Percentiles rank a stretch among this genome's conserved stretches.
Evolutionary conservation across 2,113 vertebrate species (phyloP).

Genomic region (Thamnaconus septentrionalis): DNA sequence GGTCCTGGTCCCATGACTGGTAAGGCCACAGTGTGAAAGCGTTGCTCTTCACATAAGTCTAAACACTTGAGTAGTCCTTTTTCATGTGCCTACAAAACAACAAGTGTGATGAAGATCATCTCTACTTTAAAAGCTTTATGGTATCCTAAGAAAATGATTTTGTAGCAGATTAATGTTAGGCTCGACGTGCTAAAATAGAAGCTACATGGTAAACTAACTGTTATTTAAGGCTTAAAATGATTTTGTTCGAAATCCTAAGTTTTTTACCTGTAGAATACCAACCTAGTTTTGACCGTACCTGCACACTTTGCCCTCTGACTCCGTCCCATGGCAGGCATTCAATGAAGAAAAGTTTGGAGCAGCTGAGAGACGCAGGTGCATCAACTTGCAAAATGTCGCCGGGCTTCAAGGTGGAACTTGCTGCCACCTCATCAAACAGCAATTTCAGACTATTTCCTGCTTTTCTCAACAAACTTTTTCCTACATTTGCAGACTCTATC

Average conservation of each 20-base stretch:
- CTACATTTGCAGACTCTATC: constrained; percentile 49
- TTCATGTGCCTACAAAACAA: constrained; percentile 45
- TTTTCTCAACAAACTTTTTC: constrained; percentile 43
- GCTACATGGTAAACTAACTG: no score
- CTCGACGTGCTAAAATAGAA: no score
- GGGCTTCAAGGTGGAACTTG: background rate
- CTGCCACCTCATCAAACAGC: constrained; percentile 25
- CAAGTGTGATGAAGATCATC: background rate
- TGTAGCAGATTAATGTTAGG: no score
- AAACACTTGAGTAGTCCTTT: constrained; percentile 51
- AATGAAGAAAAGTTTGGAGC: constrained; percentile 64
- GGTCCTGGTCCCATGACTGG: constrained; percentile 65
- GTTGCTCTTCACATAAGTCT: constrained; percentile 49
- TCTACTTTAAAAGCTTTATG: background rate
- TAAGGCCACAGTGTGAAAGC: constrained; percentile 50
- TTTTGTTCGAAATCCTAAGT: no score
- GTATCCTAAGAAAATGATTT: no score
- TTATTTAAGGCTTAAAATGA: no score
- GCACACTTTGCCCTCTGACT: constrained; percentile 24
- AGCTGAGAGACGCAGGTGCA: constrained; percentile 37
- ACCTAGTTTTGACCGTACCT: constrained; percentile 30
- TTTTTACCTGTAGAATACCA: background rate
- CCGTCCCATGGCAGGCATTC: constrained; percentile 62
- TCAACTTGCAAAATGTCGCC: constrained; percentile 61
- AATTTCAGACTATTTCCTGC: constrained; percentile 39